These are phyloP conservation scores for Rhadina sibilatrix DNA, from an alignment of 2,113 vertebrate species.

Conservation along the genomic window DNA sequence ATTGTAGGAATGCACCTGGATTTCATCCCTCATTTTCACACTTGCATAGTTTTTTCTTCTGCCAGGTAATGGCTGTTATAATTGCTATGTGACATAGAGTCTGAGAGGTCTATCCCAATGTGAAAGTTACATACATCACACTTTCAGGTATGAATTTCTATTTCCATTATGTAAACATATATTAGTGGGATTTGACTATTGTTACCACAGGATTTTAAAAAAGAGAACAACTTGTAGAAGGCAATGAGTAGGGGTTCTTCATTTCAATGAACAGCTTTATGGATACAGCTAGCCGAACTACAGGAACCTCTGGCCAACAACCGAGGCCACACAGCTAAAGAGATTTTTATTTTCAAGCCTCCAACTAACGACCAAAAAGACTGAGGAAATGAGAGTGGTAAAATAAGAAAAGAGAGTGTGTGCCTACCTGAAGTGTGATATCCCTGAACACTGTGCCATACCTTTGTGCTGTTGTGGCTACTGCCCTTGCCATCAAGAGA, in stretches of 20 bases:
- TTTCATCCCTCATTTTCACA: slow-evolving; percentile 32
- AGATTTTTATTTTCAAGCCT: background rate
- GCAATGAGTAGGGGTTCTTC: background rate
- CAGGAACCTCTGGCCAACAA: background rate
- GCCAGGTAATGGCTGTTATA: background rate
- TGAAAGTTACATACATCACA: background rate
- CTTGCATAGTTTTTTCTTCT: slow-evolving; percentile 32
- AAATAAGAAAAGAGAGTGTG: background rate
- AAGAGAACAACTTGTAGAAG: background rate
- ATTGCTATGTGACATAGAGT: background rate
- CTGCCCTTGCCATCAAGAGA: background rate
- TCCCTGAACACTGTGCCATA: background rate
- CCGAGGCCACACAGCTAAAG: background rate
- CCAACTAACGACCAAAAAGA: background rate
- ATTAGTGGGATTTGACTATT: background rate
- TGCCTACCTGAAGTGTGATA: background rate
- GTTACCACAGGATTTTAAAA: background rate
- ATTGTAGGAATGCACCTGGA: background rate
- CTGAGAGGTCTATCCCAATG: background rate
- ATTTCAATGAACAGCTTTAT: background rate
- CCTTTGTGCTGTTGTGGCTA: background rate
- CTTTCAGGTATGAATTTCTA: background rate
- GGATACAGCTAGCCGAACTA: background rate
- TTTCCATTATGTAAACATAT: background rate
- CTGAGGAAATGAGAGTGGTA: background rate